Base-by-base conservation (phyloP, 2,113 vertebrate species). In the Erpornis zantholeuca region DNA sequence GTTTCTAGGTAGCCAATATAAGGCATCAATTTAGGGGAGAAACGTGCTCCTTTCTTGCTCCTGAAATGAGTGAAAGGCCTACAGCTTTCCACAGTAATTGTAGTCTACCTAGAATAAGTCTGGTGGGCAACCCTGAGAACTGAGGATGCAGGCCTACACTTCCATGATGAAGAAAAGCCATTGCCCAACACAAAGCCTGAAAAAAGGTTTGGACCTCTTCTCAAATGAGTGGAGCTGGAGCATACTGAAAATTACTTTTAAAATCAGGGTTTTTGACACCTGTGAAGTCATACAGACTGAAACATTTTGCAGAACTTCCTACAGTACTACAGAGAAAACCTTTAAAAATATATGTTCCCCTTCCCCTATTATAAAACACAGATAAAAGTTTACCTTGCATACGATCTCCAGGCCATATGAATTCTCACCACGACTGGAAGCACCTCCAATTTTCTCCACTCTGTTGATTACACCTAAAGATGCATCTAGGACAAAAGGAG, bases 381-480 rank as follows among this genome's bases (percentile, higher is more conserved):
- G 45, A 79, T 42, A 88, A 42, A 90, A 69, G 16, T 90, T 97
- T 97, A 99, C 99, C 98, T 99, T 99, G 96, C 99, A 99, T 11
- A 99, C 98, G 35, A 98, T 98, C 92, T 98, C 98, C 15, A 99
- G 96, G 11, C 99, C 99, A 0, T 99, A 99, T 5, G 99, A 99
- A 85, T 99, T 98, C 66, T 99, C 99, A 44, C 99, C 99, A 0
- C 99, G 98, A 92, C 97, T 99, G 18, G 99, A 98, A 75, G 98
- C 98, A 12, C 98, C 98, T 81, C 99, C 99, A 65, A 99, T 99
- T 98, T 99, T 99, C 96, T 99, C 99, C 93, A 99, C 98, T 94
- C 98, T 98, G 97, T 98, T 99, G 96, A 99, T 98, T 75, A 99
- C 99, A 69, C 99, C 99, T 54, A 99, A 98, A 70, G 99, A 99